These are phyloP conservation scores for Lepus americanus DNA, from an alignment of 2,113 vertebrate genomes.

Conservation along the genomic window DNA sequence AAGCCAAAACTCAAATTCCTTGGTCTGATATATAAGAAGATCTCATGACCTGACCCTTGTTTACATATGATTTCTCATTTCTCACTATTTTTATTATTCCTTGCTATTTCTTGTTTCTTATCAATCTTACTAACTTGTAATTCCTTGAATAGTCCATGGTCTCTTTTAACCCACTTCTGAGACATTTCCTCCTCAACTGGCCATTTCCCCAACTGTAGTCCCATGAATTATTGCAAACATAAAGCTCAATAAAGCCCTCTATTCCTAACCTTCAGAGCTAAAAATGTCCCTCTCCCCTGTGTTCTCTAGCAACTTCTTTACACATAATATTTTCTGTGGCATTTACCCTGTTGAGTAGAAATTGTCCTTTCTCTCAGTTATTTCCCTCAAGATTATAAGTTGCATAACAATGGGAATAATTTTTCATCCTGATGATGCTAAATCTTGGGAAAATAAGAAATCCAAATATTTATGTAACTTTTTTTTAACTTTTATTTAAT, in stretches of 20 bases:
- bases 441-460: neutral
- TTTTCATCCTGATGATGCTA: neutral
- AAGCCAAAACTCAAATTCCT: neutral
- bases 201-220: neutral
- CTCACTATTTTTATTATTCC: neutral
- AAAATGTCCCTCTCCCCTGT: neutral
- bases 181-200: neutral
- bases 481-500: too few species aligned
- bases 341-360: neutral
- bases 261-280: too few species aligned
- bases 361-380: neutral
- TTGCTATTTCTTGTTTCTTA: neutral
- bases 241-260: neutral
- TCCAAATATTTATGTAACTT: neutral
- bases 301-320: neutral
- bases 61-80: neutral
- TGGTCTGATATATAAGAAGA: neutral
- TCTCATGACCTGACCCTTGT: neutral
- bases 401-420: neutral
- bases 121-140: neutral
- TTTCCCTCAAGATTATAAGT: neutral
- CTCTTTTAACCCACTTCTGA: neutral
- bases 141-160: neutral
- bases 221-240: neutral
- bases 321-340: neutral